Conservation (phyloP, 2,797 vertebrate genomes). For the Pseudocheirus occidentalis region DNA sequence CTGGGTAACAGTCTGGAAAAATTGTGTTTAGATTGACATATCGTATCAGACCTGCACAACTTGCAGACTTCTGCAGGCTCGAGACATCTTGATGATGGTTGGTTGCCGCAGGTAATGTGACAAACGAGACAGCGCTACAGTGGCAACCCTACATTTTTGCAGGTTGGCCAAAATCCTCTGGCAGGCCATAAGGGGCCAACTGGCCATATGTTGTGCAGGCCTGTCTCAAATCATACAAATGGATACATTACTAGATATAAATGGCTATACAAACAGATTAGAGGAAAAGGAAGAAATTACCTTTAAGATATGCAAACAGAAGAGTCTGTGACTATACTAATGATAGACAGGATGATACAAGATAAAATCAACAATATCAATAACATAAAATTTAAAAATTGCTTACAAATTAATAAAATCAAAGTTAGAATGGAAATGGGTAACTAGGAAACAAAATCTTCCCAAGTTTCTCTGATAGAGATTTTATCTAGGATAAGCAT, state of each 20-base stretch:
- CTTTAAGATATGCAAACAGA: not conserved
- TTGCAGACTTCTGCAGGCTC: too few species aligned
- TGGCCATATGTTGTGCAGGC: too few species aligned
- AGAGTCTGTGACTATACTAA: not conserved
- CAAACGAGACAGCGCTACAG: too few species aligned
- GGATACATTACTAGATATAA: not conserved
- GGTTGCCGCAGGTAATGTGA: too few species aligned
- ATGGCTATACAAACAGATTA: not conserved
- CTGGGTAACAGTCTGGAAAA: not conserved
- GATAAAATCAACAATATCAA: not conserved
- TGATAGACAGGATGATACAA: not conserved
- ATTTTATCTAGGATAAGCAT: not conserved
- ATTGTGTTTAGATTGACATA: not conserved
- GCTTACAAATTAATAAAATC: not conserved
- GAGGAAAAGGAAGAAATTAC: not conserved
- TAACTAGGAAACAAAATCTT: not conserved
- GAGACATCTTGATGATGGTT: too few species aligned
- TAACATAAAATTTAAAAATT: not conserved
- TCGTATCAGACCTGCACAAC: too few species aligned
- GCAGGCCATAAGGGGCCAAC: too few species aligned
- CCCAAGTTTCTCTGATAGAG: not conserved
- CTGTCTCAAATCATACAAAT: too few species aligned
- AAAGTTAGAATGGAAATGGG: not conserved
- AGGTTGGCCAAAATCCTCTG: too few species aligned
- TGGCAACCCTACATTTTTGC: too few species aligned